phyloP scores from a whole-genome alignment of 2,888 invertebrate species.

The Byasa hedistus region DNA sequence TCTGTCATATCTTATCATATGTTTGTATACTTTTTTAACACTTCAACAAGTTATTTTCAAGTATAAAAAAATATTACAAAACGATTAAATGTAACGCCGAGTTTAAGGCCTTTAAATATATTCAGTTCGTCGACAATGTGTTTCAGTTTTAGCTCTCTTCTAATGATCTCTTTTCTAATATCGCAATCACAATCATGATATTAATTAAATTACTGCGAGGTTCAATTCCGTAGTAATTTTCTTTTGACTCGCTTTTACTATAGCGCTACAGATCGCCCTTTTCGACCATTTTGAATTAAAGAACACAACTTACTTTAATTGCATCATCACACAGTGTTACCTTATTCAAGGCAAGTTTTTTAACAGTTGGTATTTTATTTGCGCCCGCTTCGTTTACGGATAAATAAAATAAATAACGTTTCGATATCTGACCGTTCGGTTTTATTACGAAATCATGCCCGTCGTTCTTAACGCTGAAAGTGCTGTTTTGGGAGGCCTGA shows the following conservation, averaged over 20 bases:
- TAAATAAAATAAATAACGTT: constrained; percentile 50
- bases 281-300: neutral
- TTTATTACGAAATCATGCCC: constrained; percentile 48
- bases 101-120: too few relatives aligned
- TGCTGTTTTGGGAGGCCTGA: constrained; percentile 46
- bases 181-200: too few relatives aligned
- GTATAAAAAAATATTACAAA: too few relatives aligned
- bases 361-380: constrained; percentile 47
- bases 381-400: constrained; percentile 40
- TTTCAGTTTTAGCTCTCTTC: too few relatives aligned
- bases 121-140: too few relatives aligned
- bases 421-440: constrained; percentile 44
- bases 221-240: neutral
- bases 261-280: neutral
- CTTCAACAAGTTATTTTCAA: too few relatives aligned
- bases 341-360: constrained; percentile 53
- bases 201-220: neutral
- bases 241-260: neutral
- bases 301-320: constrained; percentile 52
- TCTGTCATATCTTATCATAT: too few relatives aligned
- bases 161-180: too few relatives aligned
- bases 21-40: too few relatives aligned
- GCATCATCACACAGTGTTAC: constrained; percentile 56
- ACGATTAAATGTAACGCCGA: too few relatives aligned
- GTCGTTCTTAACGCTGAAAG: constrained; percentile 40